Percentiles rank a stretch among this genome's conserved stretches.
Evolutionary conservation across 1,140 invertebrate species (phyloP).

Genomic region (Drosophila ficusphila): DNA sequence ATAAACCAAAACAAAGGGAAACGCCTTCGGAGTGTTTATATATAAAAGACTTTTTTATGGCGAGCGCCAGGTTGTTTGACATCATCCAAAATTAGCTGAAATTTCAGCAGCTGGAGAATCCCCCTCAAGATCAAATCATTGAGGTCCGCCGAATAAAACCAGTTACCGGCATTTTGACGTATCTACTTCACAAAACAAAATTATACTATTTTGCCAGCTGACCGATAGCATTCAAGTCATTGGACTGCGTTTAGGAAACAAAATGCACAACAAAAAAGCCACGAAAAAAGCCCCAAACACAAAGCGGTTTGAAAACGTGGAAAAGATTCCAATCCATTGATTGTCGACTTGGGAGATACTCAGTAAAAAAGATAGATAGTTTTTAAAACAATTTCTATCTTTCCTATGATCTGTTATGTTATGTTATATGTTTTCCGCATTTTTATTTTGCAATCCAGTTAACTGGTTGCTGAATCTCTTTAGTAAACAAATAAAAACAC

Average conservation of each 20-base stretch:
- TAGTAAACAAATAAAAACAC: no score
- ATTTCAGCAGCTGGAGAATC: conserved; percentile 11
- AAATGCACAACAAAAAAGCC: conserved; percentile 32
- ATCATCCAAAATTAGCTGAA: conserved; percentile 39
- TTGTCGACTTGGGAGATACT: background rate
- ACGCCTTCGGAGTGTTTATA: conserved; percentile 2
- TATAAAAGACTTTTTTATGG: conserved; percentile 4
- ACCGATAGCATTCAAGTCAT: conserved; percentile 50
- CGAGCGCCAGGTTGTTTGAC: conserved; percentile 27
- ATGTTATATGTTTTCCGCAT: no score
- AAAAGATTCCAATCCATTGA: background rate
- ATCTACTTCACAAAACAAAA: conserved; percentile 8
- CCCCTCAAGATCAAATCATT: conserved; percentile 2
- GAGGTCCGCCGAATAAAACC: conserved; percentile 26
- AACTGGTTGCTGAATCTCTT: no score
- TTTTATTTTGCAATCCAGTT: no score
- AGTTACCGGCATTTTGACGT: conserved; percentile 45
- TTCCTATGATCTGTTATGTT: no score
- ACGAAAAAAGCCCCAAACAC: conserved; percentile 30
- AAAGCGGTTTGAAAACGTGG: conserved; percentile 33
- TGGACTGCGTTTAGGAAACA: conserved; percentile 54
- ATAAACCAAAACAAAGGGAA: conserved; percentile 42
- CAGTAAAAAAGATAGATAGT: no score
- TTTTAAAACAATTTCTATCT: background rate
- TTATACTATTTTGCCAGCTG: conserved; percentile 24